Base-by-base conservation (phyloP, 2,888 invertebrate genomes). In the Embidobia sp. region DNA sequence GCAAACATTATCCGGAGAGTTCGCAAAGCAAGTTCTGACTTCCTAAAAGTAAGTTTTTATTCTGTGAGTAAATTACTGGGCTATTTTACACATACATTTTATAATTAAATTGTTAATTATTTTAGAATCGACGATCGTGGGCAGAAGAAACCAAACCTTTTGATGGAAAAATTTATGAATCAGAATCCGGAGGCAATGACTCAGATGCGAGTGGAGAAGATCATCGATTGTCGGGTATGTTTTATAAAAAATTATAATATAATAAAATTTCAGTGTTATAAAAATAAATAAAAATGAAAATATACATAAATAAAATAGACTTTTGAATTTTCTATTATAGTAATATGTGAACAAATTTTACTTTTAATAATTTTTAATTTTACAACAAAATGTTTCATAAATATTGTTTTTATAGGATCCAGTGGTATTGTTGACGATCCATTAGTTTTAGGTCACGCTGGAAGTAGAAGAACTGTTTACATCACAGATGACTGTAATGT, bases 1-100 rank as follows among this genome's bases (percentile, higher is more conserved):
- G 96, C 97, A 16, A 96, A 94, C 64, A 92, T 97, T 76, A 96
- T 97, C 0, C 93, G 95, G 84, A 93, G 95, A 88, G 96, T 97
- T 0, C 92, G 95, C 53, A 96, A 96, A 90, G 96, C 96, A 2
- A 95, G 96, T 16, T 95, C 96, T 0, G 96, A 96, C 88, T 92
- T 97, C 48, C 95, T 97, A 82, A 95, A 95, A 91, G 93, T 93
- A 90, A 90, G 90, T 49, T 26, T n/a, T n/a, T n/a, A n/a, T n/a
- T n/a, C n/a, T n/a, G n/a, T n/a, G n/a, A n/a, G 15, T 13, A 22
- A 3, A 22, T 37, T 37, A 11, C 2, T 37, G 13, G n/a, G n/a
- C n/a, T n/a, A n/a, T n/a, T n/a, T n/a, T n/a, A n/a, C n/a, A n/a
- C n/a, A 42, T 18, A 31, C 18, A 42, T 18, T 44, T 44, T 16